phyloP scores from a whole-genome alignment of 2,797 vertebrate genomes.

The Alauda arvensis region DNA sequence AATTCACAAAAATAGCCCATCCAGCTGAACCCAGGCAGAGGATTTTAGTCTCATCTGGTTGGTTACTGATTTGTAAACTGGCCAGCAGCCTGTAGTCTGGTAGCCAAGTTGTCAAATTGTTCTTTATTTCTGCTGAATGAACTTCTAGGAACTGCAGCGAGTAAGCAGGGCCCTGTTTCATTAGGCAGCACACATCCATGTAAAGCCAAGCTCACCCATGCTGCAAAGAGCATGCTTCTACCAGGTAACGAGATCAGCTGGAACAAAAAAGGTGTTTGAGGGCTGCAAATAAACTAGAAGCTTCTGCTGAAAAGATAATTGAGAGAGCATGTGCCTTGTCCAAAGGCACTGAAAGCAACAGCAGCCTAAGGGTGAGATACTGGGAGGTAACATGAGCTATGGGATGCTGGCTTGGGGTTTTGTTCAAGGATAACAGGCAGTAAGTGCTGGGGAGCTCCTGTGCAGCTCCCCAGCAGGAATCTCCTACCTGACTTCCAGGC shows the following conservation, averaged over 20 bases:
- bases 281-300: not conserved
- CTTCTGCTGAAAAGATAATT: not conserved
- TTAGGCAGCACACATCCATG: not conserved
- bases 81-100: not conserved
- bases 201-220: not conserved
- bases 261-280: not conserved
- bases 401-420: not conserved
- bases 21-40: not conserved
- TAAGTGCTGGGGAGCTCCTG: not conserved
- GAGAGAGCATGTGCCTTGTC: not conserved
- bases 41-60: not conserved
- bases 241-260: not conserved
- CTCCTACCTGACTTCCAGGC: not conserved
- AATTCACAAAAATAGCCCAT: not conserved
- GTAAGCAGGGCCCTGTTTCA: not conserved
- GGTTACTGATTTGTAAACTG: not conserved
- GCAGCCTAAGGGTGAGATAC: not conserved
- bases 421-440: not conserved
- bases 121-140: constrained; percentile 33
- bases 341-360: not conserved
- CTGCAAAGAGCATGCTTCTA: not conserved
- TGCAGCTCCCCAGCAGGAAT: not conserved
- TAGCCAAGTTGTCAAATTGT: not conserved
- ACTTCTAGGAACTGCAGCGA: constrained; percentile 3
- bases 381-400: not conserved